Conservation (phyloP, 2,797 vertebrate species). For the Sebastes taczanowskii region DNA sequence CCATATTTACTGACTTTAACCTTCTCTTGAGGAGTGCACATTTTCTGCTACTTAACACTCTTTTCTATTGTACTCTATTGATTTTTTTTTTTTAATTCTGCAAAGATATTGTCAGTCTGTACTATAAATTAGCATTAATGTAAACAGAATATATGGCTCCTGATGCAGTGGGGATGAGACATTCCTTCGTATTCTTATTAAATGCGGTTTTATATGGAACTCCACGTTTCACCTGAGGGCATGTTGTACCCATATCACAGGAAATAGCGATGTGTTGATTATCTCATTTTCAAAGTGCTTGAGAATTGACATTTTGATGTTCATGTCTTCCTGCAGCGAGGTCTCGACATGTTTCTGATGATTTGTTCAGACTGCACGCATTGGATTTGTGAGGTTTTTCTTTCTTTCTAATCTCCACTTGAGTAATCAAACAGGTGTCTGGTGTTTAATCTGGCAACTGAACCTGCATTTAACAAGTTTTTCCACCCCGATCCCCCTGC, state of each 20-base stretch:
- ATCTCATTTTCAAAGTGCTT: constrained; percentile 9
- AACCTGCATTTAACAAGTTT: constrained; percentile 51
- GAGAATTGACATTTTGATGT: constrained; percentile 5
- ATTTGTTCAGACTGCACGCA: constrained; percentile 12
- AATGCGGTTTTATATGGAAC: not conserved
- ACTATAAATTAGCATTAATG: not conserved
- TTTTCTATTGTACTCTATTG: not conserved
- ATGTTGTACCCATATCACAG: constrained; percentile 12
- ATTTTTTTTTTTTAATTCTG: not conserved
- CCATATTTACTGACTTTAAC: not conserved
- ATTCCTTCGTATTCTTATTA: not conserved
- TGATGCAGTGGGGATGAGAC: not conserved
- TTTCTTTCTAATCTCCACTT: constrained; percentile 31
- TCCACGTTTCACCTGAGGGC: not conserved
- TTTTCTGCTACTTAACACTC: not conserved
- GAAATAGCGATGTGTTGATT: constrained; percentile 20
- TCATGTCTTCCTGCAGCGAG: not conserved
- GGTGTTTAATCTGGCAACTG: constrained; percentile 54
- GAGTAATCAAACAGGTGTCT: constrained; percentile 61
- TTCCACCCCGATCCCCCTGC: constrained; percentile 6
- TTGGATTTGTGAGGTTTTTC: constrained; percentile 27
- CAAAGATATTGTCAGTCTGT: not conserved
- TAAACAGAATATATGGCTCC: not conserved
- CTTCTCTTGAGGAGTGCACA: not conserved
- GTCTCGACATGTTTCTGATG: constrained; percentile 15